These are phyloP conservation scores for Geotrypetes seraphini DNA, from an alignment of 2,797 vertebrate genomes.

Conservation along the genomic window DNA sequence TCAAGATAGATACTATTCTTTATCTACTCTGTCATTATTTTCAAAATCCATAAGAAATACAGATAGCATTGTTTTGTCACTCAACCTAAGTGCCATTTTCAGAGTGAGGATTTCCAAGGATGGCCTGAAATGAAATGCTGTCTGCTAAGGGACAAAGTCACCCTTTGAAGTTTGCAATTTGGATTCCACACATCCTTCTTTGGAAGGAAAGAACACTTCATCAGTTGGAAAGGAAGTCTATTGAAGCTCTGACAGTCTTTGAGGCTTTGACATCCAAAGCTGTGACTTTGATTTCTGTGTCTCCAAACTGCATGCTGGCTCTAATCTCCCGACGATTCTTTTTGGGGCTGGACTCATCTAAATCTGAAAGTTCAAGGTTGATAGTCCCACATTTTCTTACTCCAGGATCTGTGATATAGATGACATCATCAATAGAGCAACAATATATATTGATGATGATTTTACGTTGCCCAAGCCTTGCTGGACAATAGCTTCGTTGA, in stretches of 20 bases:
- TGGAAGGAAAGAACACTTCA: too few relatives aligned
- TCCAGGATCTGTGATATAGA: constrained; percentile 79
- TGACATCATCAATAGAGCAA: constrained; percentile 65
- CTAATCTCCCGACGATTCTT: constrained; percentile 77
- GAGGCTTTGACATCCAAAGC: constrained; percentile 78
- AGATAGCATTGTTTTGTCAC: too few relatives aligned
- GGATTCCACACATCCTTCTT: too few relatives aligned
- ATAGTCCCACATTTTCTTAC: constrained; percentile 86
- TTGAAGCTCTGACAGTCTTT: constrained; percentile 70
- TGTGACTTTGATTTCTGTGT: constrained; percentile 91
- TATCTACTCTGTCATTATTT: too few relatives aligned
- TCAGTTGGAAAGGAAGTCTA: constrained; percentile 92
- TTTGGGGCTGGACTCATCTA: constrained; percentile 8
- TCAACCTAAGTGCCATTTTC: too few relatives aligned
- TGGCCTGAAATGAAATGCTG: too few relatives aligned
- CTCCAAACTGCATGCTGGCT: constrained; percentile 89
- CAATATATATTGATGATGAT: constrained; percentile 97
- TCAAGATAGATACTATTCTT: too few relatives aligned
- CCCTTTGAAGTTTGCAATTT: too few relatives aligned
- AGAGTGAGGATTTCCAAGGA: too few relatives aligned
- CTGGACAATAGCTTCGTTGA: constrained; percentile 84
- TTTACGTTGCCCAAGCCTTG: constrained; percentile 73
- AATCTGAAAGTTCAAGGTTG: constrained; percentile 73
- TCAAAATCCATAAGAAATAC: too few relatives aligned
- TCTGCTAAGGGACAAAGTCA: too few relatives aligned